Percentiles rank a stretch among this genome's conserved stretches.
These are phyloP conservation scores for Dicentrarchus labrax DNA, from an alignment of 2,113 vertebrate genomes.

Conservation along the genomic window DNA sequence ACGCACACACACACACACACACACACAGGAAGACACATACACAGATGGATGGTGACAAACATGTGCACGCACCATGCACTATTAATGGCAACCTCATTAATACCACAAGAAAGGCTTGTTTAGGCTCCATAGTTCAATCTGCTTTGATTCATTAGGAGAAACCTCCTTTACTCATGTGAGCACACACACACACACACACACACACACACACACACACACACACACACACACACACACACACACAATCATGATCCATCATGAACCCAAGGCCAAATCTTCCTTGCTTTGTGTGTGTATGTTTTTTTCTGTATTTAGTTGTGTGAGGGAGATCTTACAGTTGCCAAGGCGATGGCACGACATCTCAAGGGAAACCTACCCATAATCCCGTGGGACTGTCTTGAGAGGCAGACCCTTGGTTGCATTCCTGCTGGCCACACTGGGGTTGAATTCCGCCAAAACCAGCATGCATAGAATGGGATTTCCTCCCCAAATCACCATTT, in stretches of 20 bases:
- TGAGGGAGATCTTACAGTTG: slow-evolving; percentile 43
- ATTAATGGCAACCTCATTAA: slow-evolving; percentile 60
- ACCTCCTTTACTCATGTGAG: slow-evolving; percentile 42
- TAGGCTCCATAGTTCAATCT: slow-evolving; percentile 57
- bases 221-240: slow-evolving; percentile 19
- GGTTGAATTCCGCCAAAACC: slow-evolving; percentile 47
- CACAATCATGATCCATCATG: background rate
- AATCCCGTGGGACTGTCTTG: slow-evolving; percentile 40
- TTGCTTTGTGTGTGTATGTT: slow-evolving; percentile 36
- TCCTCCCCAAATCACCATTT: slow-evolving; percentile 50
- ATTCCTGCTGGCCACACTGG: slow-evolving; percentile 56
- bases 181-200: slow-evolving; percentile 37
- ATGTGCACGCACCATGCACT: slow-evolving; percentile 10
- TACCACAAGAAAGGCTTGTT: slow-evolving; percentile 66
- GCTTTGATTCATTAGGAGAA: slow-evolving; percentile 68
- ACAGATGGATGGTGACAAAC: slow-evolving; percentile 38
- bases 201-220: slow-evolving; percentile 31
- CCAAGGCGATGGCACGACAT: slow-evolving; percentile 65
- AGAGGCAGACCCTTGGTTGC: slow-evolving; percentile 47
- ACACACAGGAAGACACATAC: slow-evolving; percentile 21
- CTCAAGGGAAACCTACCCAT: slow-evolving; percentile 48
- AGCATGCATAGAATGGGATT: slow-evolving; percentile 52
- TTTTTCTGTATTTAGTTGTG: slow-evolving; percentile 14
- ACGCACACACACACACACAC: too few species aligned
- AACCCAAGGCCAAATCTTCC: slow-evolving; percentile 8